Evolutionary conservation across 2,113 vertebrate genomes (phyloP), one percentile per base, ranked within the genome.

Genomic region (Oryzias celebensis): DNA sequence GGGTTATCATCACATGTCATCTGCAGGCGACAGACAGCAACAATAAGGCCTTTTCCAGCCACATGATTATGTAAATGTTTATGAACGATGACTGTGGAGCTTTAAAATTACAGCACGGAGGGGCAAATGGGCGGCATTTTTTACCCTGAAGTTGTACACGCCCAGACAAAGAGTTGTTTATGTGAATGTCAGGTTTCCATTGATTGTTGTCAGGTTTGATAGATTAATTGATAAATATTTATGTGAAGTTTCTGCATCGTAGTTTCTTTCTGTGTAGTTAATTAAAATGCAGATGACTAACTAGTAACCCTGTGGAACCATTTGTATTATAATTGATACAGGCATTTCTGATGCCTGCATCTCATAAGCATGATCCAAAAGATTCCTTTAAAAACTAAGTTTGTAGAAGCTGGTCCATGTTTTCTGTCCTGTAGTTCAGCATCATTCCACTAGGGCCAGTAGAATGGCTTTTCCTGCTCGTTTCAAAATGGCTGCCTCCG

Each of bases 141-240:
- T 56, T 20, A 20, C 67, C 68, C 69, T 84, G 66, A 82, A 58
- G 73, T 60, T 48, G 51, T 36, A 56, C 56, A 49, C 65, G 3
- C 42, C 61, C n/a, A 50, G 58, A 77, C 81, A 73, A 79, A 73
- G 49, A 62, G 17, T 62, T 62, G 36, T 71, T 77, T 71, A 55
- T 50, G 10, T 43, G 70, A 82, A 68, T 78, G 62, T 65, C 65
- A 73, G 78, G 59, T 75, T 53, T 71, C 43, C 58, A 20, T 42
- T 3, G 42, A 41, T 20, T 44, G 6, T 1, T 8, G n/a, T 20
- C 18, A 50, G 1, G 16, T 36, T 69, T 64, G 60, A 48, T 28
- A 8, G 7, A 36, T 36, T 36, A 36, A 36, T 36, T 36, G 1
- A 36, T 36, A 12, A 36, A 36, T 36, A 36, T 36, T 36, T 10